A percentile compares a stretch with the other conserved stretches of the same genome.
Conservation (phyloP, 2,888 invertebrate genomes). For the Folsomia candida region DNA sequence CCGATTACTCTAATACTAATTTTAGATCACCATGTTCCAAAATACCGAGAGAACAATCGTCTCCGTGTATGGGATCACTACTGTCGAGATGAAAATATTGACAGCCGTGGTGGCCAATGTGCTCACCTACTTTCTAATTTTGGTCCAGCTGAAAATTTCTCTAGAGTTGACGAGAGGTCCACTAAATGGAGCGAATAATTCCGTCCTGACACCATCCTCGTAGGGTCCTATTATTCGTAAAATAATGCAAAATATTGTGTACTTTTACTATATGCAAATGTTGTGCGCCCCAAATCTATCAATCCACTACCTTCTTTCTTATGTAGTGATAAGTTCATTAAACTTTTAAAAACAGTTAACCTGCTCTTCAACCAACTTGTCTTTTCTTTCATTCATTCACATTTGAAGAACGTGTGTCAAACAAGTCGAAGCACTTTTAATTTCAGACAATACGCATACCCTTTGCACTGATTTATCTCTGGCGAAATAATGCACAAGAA, state of each 20-base stretch:
- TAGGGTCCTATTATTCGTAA: too few species aligned
- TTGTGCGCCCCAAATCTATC: background rate
- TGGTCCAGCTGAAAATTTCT: constrained; percentile 4
- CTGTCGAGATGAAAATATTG: background rate
- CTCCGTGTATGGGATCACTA: background rate
- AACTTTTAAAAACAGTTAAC: background rate
- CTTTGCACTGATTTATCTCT: background rate
- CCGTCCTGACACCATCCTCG: too few species aligned
- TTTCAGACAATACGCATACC: background rate
- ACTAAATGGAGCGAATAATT: background rate
- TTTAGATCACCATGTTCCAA: background rate
- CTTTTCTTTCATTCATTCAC: too few species aligned
- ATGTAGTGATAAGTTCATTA: background rate
- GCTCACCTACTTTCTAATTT: background rate
- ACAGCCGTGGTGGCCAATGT: background rate
- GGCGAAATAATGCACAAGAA: background rate
- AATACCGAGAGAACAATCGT: background rate
- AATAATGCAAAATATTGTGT: too few species aligned
- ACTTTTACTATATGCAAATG: too few species aligned
- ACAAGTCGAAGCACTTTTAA: background rate
- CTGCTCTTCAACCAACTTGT: background rate
- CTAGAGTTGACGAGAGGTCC: background rate
- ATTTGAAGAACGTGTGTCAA: background rate
- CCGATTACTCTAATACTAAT: background rate
- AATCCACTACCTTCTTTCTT: background rate